Percentiles rank a stretch among this genome's conserved stretches.
phyloP scores from a whole-genome alignment of 2,888 invertebrate species.

The Minunthozetes semirufus region DNA sequence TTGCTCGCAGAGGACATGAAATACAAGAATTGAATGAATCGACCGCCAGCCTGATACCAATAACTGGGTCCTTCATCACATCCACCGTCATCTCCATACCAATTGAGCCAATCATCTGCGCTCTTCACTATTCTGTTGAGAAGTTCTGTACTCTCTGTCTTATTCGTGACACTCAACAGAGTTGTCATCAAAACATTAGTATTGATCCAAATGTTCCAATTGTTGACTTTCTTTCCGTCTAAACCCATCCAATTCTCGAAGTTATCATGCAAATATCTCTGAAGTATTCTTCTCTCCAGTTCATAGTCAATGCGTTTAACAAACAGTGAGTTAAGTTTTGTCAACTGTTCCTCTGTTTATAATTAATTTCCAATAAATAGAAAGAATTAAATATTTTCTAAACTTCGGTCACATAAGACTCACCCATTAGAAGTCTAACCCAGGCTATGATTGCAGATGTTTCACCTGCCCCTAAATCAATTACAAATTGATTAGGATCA shows the following conservation, averaged over 20 bases:
- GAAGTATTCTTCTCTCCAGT: background rate
- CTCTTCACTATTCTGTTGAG: background rate
- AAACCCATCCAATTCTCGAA: slow-evolving; percentile 11
- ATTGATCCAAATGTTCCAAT: slow-evolving; percentile 29
- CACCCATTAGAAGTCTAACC: slow-evolving; percentile 9
- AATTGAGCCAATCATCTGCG: slow-evolving; percentile 15
- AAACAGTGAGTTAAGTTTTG: slow-evolving; percentile 12
- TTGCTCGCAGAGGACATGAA: background rate
- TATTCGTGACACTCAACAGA: background rate
- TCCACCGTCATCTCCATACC: slow-evolving; percentile 25
- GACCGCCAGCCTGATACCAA: slow-evolving; percentile 23
- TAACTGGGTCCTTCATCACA: slow-evolving; percentile 27
- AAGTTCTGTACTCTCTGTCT: background rate
- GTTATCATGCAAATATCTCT: background rate
- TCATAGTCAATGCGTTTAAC: slow-evolving; percentile 25
- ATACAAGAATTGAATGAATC: slow-evolving; percentile 7
- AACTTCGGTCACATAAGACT: no score
- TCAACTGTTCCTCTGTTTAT: slow-evolving; percentile 8
- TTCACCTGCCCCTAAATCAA: slow-evolving; percentile 17
- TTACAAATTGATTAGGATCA: background rate
- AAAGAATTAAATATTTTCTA: background rate
- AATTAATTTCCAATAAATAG: background rate
- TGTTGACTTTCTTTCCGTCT: slow-evolving; percentile 7
- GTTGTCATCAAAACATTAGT: slow-evolving; percentile 12
- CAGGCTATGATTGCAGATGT: background rate